Evolutionary conservation across 1,140 invertebrate species (phyloP).

Genomic region (Sycophila sp.): DNA sequence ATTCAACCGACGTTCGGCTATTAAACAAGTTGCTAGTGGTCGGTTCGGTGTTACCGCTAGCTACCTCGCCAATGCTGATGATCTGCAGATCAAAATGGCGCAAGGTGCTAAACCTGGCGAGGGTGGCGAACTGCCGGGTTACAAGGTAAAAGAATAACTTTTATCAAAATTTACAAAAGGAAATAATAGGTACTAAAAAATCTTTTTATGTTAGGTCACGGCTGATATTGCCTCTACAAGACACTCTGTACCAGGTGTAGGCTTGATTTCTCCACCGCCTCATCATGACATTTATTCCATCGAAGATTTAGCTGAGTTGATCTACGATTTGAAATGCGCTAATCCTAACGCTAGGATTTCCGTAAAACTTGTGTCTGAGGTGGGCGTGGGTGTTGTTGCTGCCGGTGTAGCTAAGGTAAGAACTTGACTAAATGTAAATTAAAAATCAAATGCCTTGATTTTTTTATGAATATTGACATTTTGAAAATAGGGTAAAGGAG

Average conservation of each 20-base stretch:
- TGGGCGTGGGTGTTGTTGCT: constrained; percentile 97
- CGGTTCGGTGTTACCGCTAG: constrained; percentile 98
- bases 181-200: too few relatives aligned
- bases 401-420: constrained; percentile 94
- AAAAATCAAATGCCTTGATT: too few relatives aligned
- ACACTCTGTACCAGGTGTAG: constrained; percentile 97
- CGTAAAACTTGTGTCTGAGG: constrained; percentile 98
- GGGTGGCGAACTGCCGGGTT: constrained; percentile 92
- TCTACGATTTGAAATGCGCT: constrained; percentile 98
- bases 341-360: constrained; percentile 96
- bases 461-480: too few relatives aligned
- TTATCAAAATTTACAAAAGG: too few relatives aligned
- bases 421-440: too few relatives aligned
- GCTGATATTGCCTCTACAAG: constrained; percentile 94
- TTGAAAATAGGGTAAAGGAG: constrained; percentile 95
- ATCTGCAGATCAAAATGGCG: constrained; percentile 98
- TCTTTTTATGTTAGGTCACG: constrained; percentile 87
- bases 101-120: constrained; percentile 97
- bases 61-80: constrained; percentile 96
- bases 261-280: constrained; percentile 97
- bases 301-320: constrained; percentile 97
- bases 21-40: constrained; percentile 95
- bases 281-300: constrained; percentile 99
- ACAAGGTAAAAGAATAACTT: constrained; percentile 73
- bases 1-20: constrained; percentile 81